Evolutionary conservation across 2,113 vertebrate species (phyloP), one percentile per base, ranked within the genome.

Genomic region (Tragelaphus imberbis): DNA sequence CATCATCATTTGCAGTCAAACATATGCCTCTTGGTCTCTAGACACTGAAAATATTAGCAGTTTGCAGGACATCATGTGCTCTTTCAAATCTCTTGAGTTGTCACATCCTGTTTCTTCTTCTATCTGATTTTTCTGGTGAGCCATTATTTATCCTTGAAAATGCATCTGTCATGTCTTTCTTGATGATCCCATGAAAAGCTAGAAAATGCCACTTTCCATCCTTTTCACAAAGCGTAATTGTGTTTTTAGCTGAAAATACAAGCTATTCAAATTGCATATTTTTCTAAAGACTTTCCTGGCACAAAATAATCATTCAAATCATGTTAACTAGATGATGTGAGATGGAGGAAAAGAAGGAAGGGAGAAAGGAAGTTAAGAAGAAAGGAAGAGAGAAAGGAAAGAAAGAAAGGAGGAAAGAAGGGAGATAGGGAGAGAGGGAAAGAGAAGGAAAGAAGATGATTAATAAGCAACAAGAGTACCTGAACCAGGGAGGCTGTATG

Each of bases 71-170:
- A 93, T 80, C 30, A 27, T 30, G 21, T 58, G 10, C 33, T 77
- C n/a, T 88, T 68, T 89, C 28, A 84, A 94, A 84, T 7, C 59
- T 92, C 40, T 53, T 75, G 44, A 79, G 47, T 85, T 82, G 44
- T 92, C 40, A 63, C 25, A 68, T 51, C 49, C 63, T 91, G 25
- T 68, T 95, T 95, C 68, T 91, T 80, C 51, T 81, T 89, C 84
- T 44, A 59, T 92, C 59, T 95, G 68, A 96, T 68, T 97, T 14
- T 94, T 40, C 44, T 61, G 30, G 19, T 79, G 33, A 84, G 71
- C 28, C 49, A 68, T 91, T 94, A 79, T 94, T 92, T 77, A 86
- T 63, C 65, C n/a, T 75, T 81, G 23, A 65, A 84, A 5, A 59
- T 82, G 8, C 84, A 81, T 93, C 49, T 91, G 47, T 55, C 17